Percentiles rank a stretch among this genome's conserved stretches.
Evolutionary conservation across 2,797 vertebrate genomes (phyloP).

Genomic region (Apodemus agrarius): DNA sequence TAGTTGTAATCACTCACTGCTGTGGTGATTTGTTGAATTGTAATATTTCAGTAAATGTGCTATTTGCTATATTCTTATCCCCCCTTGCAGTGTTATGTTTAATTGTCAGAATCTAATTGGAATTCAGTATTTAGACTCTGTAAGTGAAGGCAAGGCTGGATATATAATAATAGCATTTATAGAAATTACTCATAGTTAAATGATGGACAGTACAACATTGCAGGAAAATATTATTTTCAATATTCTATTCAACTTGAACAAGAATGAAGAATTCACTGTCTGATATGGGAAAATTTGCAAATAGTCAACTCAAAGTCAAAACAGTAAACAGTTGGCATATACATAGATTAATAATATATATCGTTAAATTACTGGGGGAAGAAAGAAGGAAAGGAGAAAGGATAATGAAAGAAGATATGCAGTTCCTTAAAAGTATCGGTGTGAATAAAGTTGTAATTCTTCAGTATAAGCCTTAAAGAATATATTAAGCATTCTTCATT

Average conservation of each 20-base stretch:
- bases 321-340: background rate
- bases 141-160: background rate
- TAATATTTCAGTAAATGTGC: background rate
- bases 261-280: background rate
- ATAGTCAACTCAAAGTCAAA: background rate
- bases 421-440: background rate
- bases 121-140: background rate
- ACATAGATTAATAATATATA: background rate
- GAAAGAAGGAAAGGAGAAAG: rapidly evolving
- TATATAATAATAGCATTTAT: background rate
- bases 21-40: background rate
- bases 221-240: background rate
- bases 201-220: background rate
- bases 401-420: too few species aligned
- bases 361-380: background rate
- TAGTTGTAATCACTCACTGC: background rate
- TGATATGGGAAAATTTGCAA: background rate
- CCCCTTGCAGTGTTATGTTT: constrained; percentile 6
- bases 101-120: constrained; percentile 17
- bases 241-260: background rate
- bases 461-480: background rate
- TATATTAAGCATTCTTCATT: background rate
- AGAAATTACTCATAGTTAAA: background rate
- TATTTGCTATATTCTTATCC: background rate
- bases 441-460: background rate